A percentile compares a stretch with the other conserved stretches of the same genome.
Evolutionary conservation across 2,888 invertebrate species (phyloP).

Genomic region (Chelonus formosanus): DNA sequence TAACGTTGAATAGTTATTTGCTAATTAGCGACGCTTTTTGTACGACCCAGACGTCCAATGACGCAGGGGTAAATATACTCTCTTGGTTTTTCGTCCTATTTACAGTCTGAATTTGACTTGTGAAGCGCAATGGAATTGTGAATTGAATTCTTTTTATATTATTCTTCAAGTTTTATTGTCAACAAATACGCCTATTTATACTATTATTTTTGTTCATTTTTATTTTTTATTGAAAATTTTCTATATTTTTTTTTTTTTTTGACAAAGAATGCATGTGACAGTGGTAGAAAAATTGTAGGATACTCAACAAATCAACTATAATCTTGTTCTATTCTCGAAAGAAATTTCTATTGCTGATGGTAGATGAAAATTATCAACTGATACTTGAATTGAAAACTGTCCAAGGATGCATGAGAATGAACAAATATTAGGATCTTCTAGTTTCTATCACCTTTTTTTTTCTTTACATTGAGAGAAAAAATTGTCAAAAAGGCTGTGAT

Average conservation of each 20-base stretch:
- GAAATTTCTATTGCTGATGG: not conserved
- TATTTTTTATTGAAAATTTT: not conserved
- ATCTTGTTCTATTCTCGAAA: not conserved
- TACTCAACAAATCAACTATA: not conserved
- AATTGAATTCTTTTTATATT: conserved; percentile 6
- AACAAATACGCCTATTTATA: conserved; percentile 38
- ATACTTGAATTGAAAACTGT: not conserved
- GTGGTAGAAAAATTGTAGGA: not conserved
- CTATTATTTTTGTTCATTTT: not conserved
- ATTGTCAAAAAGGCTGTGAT: too few relatives aligned
- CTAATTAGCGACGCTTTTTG: conserved; percentile 8
- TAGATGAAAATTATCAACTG: not conserved
- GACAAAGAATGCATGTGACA: conserved; percentile 3
- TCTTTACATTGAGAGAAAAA: not conserved
- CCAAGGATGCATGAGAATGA: conserved; percentile 22
- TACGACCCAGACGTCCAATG: not conserved
- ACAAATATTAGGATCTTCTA: not conserved
- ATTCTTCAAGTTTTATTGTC: conserved; percentile 2
- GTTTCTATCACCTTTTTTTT: not conserved
- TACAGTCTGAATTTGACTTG: conserved; percentile 17
- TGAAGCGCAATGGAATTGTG: conserved; percentile 12
- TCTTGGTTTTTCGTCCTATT: conserved; percentile 7
- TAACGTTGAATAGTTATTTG: conserved; percentile 17
- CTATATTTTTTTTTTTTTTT: not conserved
- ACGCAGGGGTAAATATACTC: conserved; percentile 6